Evolutionary conservation across 2,797 vertebrate species (phyloP), one percentile per base, ranked within the genome.

Genomic region (Ctenopoma kingsleyae): DNA sequence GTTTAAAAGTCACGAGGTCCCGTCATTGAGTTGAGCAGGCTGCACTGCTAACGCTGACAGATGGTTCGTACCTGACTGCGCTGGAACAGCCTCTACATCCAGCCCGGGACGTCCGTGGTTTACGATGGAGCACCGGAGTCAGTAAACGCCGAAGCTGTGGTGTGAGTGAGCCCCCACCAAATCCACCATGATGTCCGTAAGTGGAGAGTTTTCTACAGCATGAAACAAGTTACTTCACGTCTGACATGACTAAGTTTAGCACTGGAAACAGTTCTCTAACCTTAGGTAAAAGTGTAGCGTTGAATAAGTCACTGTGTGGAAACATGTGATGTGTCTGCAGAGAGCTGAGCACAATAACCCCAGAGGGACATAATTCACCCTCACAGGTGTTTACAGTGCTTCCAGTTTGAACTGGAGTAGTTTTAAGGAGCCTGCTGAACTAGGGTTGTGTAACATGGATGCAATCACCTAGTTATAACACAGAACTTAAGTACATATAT

Each of bases 121-220:
- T 47, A 0, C 13, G 56, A 82, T 84, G 85, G 62, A 5, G 5
- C 35, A 2, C 16, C 41, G 53, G 22, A 41, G 10, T 51, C 17
- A 27, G 0, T 35, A 22, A 36, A 19, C 3, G 5, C 49, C 38
- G 46, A 57, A 59, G 25, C 40, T 17, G 40, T 5, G 17, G 30
- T 1, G 7, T 23, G 27, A 43, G 22, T 32, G 38, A 46, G 12
- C 51, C 5, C 38, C 10, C 19, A 30, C 6, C 56, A 15, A 68
- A 7, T 43, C 64, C 76, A 75, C 53, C 81, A 88, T 71, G 74
- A 92, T 92, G 89, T 25, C 69, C 1, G 91, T 90, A 76, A 89
- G 91, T 88, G 44, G 23, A n/a, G 44, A 44, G 12, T 49, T 36
- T n/a, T 10, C 25, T 3, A 16, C 30, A 0, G 2, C 1, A 8